Evolutionary conservation across 2,888 invertebrate genomes (phyloP), one percentile per base, ranked within the genome.

Genomic region (Netelia inedita): DNA sequence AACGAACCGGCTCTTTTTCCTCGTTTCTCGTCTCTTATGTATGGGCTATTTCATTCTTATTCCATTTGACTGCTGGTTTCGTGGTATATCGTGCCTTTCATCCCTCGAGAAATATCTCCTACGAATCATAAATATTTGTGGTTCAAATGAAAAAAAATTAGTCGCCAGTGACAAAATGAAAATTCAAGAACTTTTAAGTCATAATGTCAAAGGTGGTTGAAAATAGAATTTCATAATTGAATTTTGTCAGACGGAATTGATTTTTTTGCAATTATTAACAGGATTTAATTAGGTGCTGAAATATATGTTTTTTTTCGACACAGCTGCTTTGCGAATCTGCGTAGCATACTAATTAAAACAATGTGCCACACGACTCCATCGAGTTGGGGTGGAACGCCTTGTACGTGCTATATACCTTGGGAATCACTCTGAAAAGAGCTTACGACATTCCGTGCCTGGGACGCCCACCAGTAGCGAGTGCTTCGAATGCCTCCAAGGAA

Each of bases 381-480:
- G 14, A 46, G 14, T 14, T 46, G 46, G 10, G 41, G 16, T 43
- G 35, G 14, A 75, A 75, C n/a, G 53, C 19, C 55, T 65, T 21
- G 9, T 74, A 63, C 2, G 11, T 28, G 35, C 35, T n/a, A 28
- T 55, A 28, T 35, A 23, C 41, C 19, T 43, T 46, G 76, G 43
- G 35, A 69, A 79, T 74, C 74, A 66, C 68, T 71, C 63, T 11
- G 50, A 59, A 55, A 78, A 73, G 61, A 84, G 80, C 76, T 84
- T 63, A 76, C 72, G 65, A 53, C 53, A 61, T 55, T 68, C 72
- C 73, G 46, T 21, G 16, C 21, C n/a, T 19, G 19, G 14, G 53
- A 59, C 46, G 65, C 78, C 68, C 69, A 16, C 61, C 57, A 65
- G 21, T 41, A 35, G 21, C 41, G 23, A 50, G 23, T 59, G 57